These are phyloP conservation scores for Agrilus planipennis DNA, from an alignment of 1,140 invertebrate genomes.

Conservation along the genomic window DNA sequence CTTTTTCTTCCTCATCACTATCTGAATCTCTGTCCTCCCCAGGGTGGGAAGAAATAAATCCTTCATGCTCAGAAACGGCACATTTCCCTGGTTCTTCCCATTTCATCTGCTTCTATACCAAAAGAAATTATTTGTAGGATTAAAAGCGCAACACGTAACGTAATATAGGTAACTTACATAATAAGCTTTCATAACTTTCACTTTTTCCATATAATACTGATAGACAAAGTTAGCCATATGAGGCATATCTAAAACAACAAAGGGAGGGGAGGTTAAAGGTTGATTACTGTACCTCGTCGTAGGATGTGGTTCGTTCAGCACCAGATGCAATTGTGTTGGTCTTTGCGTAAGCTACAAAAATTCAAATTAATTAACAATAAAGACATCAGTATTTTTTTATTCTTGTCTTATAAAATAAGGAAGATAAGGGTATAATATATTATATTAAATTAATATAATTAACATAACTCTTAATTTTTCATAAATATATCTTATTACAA, in stretches of 20 bases:
- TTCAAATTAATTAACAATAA: too few relatives aligned
- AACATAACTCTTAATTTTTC: too few relatives aligned
- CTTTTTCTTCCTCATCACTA: conserved; percentile 31
- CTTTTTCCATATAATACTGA: conserved; percentile 72
- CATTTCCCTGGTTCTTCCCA: conserved; percentile 40
- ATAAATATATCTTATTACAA: too few relatives aligned
- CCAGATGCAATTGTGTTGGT: conserved; percentile 63
- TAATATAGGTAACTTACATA: conserved; percentile 35
- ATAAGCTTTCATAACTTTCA: conserved; percentile 50
- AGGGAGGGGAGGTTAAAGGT: conserved; percentile 22
- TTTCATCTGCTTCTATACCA: conserved; percentile 35
- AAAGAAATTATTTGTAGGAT: conserved; percentile 12
- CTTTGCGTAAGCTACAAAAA: conserved; percentile 44
- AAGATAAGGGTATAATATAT: too few relatives aligned
- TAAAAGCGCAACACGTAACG: too few relatives aligned
- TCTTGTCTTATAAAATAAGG: too few relatives aligned
- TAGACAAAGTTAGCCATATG: conserved; percentile 90
- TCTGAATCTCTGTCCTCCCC: conserved; percentile 34
- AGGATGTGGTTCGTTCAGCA: conserved; percentile 69
- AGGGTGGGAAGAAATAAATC: conserved; percentile 32
- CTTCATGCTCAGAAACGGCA: conserved; percentile 29
- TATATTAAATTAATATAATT: too few relatives aligned
- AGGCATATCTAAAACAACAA: conserved; percentile 68
- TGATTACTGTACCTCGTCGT: conserved; percentile 43
- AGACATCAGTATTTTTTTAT: too few relatives aligned